Base-by-base conservation (phyloP, 2,888 invertebrate genomes). In the Rhyacophila evoluta region DNA sequence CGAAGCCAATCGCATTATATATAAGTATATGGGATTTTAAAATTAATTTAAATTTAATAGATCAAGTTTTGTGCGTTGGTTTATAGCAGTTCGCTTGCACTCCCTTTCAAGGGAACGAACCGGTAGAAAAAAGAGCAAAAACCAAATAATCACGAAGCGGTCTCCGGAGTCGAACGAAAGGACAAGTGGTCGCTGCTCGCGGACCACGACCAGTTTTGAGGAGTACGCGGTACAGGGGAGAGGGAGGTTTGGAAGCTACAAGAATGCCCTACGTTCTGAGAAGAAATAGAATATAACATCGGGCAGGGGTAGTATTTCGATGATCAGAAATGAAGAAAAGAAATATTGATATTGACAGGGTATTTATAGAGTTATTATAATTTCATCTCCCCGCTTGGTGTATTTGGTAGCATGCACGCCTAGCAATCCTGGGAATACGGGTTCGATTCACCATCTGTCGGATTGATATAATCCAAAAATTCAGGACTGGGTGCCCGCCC, bases 31-130 rank as follows among this genome's bases (percentile, higher is more conserved):
- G n/a, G n/a, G n/a, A n/a, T n/a, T n/a, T n/a, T n/a, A n/a, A n/a
- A n/a, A n/a, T n/a, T n/a, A n/a, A n/a, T n/a, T n/a, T n/a, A n/a
- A n/a, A n/a, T n/a, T 25, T 8, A 55, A 55, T 55, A 55, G 10
- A 55, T 55, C 55, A 55, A 15, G 15, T 55, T 19, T 55, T 19
- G 55, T 19, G 10, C 10, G 19, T 55, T 55, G 55, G 19, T 6
- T 15, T 55, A 19, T 55, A 55, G 6, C 6, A 55, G 55, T 55
- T 55, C 8, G 55, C 55, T 10, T 19, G 55, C 55, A 25, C 55
- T 55, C 55, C 55, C 55, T 55, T 55, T 55, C 55, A 55, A 55
- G 55, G 55, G 55, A 55, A 55, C 55, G 19, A 55, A 55, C 55
- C 19, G 15, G 55, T 55, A 15, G 25, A 55, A 55, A 55, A 55